Base-by-base conservation (phyloP, 2,113 vertebrate species). In the Periophthalmodon schlosseri region DNA sequence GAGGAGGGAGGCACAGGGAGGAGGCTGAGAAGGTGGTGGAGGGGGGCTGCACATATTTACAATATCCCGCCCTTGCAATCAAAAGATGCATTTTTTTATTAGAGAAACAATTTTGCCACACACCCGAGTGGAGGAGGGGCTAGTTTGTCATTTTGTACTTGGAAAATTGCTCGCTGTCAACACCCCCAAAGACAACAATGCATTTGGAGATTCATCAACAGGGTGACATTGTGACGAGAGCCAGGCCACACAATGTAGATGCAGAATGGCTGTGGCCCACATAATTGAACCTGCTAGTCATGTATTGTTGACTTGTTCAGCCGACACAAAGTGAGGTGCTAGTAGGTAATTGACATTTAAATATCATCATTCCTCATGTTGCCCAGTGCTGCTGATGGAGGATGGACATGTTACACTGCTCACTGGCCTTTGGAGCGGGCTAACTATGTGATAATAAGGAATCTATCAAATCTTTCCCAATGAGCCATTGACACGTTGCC, bases 1-100 rank as follows among this genome's bases (percentile, higher is more conserved):
- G 90, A 71, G 84, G 69, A 61, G 84, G 65, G 77, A 57, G 72
- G 76, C 46, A 77, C 68, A 66, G 71, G 34, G 73, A 75, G 66
- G 76, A 72, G 78, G 61, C 65, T 83, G 75, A 69, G 81, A 76
- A 72, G 74, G 70, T 75, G 36, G 78, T 78, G 74, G 84, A 83
- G 75, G 83, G 85, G 87, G 84, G 77, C 28, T 93, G 91, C 92
- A 91, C 89, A 91, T 84, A 91, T 93, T 93, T 91, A 86, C 91
- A 89, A 91, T 85, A 89, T 88, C 84, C 88, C 82, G 79, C 86
- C 86, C 91, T 91, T 82, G 80, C 84, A 90, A 92, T 93, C 90
- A 94, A 92, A 93, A 91, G 86, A 92, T 90, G 85, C 69, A 68
- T 80, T 88, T 90, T 77, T 88, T 93, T 90, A 89, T 91, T 90